Base-by-base conservation (phyloP, 2,888 invertebrate species). In the Miltochrista miniata region DNA sequence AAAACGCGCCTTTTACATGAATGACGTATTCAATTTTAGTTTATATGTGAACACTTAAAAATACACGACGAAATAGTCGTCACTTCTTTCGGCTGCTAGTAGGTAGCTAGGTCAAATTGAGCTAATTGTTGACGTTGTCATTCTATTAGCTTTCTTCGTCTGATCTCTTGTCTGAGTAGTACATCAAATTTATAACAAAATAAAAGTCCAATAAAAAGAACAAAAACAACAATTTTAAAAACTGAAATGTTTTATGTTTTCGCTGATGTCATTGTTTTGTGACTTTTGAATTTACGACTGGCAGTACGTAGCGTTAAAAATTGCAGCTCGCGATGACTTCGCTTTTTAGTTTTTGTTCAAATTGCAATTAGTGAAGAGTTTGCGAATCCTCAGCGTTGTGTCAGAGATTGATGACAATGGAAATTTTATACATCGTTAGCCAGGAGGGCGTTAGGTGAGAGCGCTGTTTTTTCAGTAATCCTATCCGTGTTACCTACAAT, bases 321-420 rank as follows among this genome's bases (percentile, higher is more conserved):
- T 79, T 85, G 86, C 87, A 87, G 83, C 79, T 70, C 81, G 71
- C 76, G 83, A 87, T 90, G 90, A 90, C 86, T 89, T 79, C 74
- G 86, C 85, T 79, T 84, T 90, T 90, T 84, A 87, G 86, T 88
- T 90, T 89, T 89, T 87, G 87, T 89, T 89, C 87, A 90, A 90
- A 88, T 87, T 89, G 88, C 90, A 89, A 90, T 91, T 90, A 90
- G 90, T 87, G 89, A 89, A 82, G 90, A 89, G 87, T 89, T 88
- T 85, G 85, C 81, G 88, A 88, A 87, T 90, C 84, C 90, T 87
- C 87, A 78, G 77, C 85, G 83, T 79, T 83, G 85, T 86, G 90
- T 89, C 90, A 87, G 90, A 90, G 90, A 91, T 91, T 91, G 90
- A 90, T 90, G 90, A 90, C 90, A 90, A 90, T 90, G 90, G 89